phyloP scores from a whole-genome alignment of 1,140 invertebrate species.

The Aricia agestis region DNA sequence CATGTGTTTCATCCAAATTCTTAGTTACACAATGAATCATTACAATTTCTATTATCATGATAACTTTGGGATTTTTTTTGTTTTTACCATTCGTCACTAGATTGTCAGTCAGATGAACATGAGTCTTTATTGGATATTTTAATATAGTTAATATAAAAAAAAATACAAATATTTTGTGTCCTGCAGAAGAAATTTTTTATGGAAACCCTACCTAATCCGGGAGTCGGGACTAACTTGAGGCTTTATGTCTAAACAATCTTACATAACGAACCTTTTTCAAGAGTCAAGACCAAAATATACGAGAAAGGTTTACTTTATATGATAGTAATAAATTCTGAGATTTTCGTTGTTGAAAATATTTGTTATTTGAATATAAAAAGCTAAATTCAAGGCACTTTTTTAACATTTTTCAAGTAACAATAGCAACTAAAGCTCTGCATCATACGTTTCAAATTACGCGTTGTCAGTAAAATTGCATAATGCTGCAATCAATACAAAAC shows the following conservation, averaged over 20 bases:
- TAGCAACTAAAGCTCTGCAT: too few species aligned
- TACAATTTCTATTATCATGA: not conserved
- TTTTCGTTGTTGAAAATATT: not conserved
- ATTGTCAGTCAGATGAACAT: too few species aligned
- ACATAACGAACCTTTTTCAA: not conserved
- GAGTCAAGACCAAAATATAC: not conserved
- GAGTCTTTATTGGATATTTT: too few species aligned
- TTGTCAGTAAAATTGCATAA: too few species aligned
- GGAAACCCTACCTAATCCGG: not conserved
- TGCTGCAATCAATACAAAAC: too few species aligned
- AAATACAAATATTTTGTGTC: not conserved
- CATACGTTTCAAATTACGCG: too few species aligned
- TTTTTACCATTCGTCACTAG: not conserved
- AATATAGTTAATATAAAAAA: too few species aligned
- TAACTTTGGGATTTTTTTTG: not conserved
- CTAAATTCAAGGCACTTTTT: too few species aligned
- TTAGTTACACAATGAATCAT: not conserved
- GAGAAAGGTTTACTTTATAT: not conserved
- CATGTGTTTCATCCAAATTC: not conserved
- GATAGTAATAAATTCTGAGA: not conserved
- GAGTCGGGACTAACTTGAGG: not conserved
- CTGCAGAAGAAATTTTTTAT: not conserved
- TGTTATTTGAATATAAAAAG: too few species aligned
- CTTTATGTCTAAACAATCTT: not conserved
- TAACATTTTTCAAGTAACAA: too few species aligned